These are phyloP conservation scores for Mormyrus iriodes DNA, from an alignment of 2,113 vertebrate genomes.

Conservation along the genomic window DNA sequence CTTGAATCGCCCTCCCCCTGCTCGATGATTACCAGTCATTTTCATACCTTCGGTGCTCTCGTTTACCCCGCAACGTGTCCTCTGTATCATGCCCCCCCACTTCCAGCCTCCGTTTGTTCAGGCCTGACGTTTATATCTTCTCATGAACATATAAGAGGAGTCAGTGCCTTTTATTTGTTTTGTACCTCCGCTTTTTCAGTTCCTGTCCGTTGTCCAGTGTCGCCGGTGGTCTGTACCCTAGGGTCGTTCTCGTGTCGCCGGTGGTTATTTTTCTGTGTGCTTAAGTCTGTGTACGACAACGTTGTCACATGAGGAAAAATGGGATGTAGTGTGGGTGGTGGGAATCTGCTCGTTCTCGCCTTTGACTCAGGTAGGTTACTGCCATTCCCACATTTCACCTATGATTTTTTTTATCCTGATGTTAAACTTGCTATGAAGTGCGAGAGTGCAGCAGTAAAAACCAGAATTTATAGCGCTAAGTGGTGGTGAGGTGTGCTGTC, in stretches of 20 bases:
- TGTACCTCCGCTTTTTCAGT: constrained; percentile 24
- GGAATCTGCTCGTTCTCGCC: neutral
- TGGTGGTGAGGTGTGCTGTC: neutral
- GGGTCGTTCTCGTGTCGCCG: constrained; percentile 42
- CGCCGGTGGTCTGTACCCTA: neutral
- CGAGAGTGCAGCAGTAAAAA: neutral
- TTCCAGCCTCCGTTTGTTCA: constrained; percentile 18
- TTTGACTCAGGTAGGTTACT: neutral
- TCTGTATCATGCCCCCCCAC: constrained; percentile 4
- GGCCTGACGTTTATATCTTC: constrained; percentile 19
- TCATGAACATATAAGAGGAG: constrained; percentile 26
- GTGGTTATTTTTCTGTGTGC: constrained; percentile 19
- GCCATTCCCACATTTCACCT: neutral
- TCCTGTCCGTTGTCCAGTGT: neutral
- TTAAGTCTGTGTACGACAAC: neutral
- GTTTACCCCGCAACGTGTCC: neutral
- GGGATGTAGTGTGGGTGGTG: neutral
- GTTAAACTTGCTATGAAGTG: neutral
- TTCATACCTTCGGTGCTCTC: constrained; percentile 31
- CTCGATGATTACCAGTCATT: constrained; percentile 42
- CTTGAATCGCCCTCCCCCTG: constrained; percentile 39
- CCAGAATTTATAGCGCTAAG: neutral
- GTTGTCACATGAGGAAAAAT: neutral
- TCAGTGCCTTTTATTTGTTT: constrained; percentile 25
- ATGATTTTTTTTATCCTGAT: neutral